Base-by-base conservation (phyloP, 2,797 vertebrate genomes). In the Rhynchonycteris naso region DNA sequence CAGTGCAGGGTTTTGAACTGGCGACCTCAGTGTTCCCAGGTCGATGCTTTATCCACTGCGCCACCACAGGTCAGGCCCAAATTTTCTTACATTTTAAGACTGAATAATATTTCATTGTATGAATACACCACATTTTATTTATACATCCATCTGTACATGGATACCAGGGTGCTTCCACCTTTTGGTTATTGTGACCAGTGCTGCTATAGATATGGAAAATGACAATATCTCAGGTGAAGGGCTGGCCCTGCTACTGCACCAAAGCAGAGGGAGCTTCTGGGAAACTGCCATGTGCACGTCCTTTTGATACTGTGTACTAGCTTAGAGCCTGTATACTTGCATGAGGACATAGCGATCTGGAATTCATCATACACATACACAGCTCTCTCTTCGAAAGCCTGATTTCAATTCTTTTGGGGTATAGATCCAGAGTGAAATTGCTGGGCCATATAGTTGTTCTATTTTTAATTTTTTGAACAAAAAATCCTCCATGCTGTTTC, bases 271-370 rank as follows among this genome's bases (percentile, higher is more conserved):
- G 11, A 7, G 21, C 50, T 22, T 30, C 43, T 28, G 71, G 16
- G 52, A 24, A 52, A 33, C 6, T 0, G 19, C 50, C 5, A 6
- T 1, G 4, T 1, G 7, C 50, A 7, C 2, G 3, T 33, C 50
- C 50, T 11, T n/a, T 33, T 24, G 11, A 13, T 33, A 19, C 43
- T 7, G 5, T 43, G 43, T 43, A 43, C 8, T 43, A 43, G 43
- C 43, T 6, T 43, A 43, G 43, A 43, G 43, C 43, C 43, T 43
- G 43, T 43, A 43, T 43, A 43, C 43, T 43, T 43, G 43, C 65
- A 10, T 21, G 65, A 54, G 74, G 74, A 54, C 2, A 22, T 2
- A 24, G 74, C 50, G 8, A 33, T 14, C 13, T 24, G 33, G 30
- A 76, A 21, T 56, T 33, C 50, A 33, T 8, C 12, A 7, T 13